These are phyloP conservation scores for Hoplias malabaricus DNA, from an alignment of 2,113 vertebrate species.

Conservation along the genomic window DNA sequence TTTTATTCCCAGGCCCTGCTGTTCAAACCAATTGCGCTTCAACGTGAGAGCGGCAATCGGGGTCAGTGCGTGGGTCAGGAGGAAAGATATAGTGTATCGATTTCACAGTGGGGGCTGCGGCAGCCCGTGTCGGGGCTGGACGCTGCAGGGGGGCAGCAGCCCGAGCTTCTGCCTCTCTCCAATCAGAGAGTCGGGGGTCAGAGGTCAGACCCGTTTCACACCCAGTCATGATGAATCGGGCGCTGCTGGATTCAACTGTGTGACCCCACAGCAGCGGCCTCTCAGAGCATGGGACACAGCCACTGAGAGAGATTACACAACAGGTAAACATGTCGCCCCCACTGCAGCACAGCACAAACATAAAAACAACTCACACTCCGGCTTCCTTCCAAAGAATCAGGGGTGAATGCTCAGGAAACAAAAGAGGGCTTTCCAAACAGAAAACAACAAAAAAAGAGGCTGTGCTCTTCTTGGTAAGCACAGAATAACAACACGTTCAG, in stretches of 20 bases:
- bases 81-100: conserved; percentile 93
- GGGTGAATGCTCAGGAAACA: not conserved
- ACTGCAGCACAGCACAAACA: conserved; percentile 26
- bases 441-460: not conserved
- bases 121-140: conserved; percentile 61
- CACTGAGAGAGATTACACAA: conserved; percentile 68
- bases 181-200: conserved; percentile 79
- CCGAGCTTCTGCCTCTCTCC: conserved; percentile 74
- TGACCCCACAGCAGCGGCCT: conserved; percentile 72
- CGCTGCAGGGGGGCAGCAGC: conserved; percentile 64
- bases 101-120: conserved; percentile 85
- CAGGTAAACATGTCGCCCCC: conserved; percentile 47
- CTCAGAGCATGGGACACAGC: conserved; percentile 65
- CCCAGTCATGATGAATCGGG: conserved; percentile 85
- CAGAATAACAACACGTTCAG: not conserved
- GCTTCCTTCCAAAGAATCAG: not conserved
- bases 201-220: conserved; percentile 79
- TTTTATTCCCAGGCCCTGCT: conserved; percentile 76
- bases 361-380: conserved; percentile 7
- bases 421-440: not conserved
- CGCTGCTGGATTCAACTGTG: conserved; percentile 78
- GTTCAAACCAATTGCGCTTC: conserved; percentile 89
- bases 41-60: conserved; percentile 85
- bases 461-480: not conserved
- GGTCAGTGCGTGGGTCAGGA: conserved; percentile 86